Percentiles rank a stretch among this genome's conserved stretches.
phyloP scores from a whole-genome alignment of 2,113 vertebrate genomes.

The Prunella fulvescens region DNA sequence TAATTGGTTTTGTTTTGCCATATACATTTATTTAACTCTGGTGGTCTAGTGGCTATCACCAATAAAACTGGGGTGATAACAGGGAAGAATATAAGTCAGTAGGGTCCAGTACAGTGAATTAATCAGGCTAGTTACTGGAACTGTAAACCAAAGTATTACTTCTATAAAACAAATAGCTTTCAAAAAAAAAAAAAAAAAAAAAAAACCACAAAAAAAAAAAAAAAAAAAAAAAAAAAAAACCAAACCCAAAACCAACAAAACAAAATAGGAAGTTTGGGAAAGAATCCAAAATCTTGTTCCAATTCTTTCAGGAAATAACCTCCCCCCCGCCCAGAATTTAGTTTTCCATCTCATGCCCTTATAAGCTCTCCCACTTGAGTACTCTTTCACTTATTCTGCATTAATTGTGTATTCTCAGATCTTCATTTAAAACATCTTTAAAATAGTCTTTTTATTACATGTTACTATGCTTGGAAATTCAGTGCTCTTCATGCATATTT shows the following conservation, averaged over 20 bases:
- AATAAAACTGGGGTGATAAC: background rate
- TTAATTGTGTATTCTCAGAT: background rate
- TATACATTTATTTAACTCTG: background rate
- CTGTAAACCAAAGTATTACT: background rate
- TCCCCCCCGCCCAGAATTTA: background rate
- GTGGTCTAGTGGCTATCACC: background rate
- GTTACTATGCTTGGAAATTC: background rate
- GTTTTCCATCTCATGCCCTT: background rate
- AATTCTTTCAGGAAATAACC: background rate
- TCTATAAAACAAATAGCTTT: background rate
- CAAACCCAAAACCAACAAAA: background rate
- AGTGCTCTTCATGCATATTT: background rate
- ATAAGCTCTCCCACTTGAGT: background rate
- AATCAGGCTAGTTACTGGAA: background rate
- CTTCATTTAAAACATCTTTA: background rate
- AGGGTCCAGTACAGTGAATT: background rate
- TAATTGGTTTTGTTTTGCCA: background rate
- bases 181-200: too few species aligned
- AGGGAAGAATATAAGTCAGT: background rate
- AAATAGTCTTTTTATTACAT: background rate
- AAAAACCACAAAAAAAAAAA: background rate
- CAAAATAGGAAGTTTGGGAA: background rate
- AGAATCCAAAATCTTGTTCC: background rate
- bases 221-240: background rate
- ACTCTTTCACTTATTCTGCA: background rate